phyloP scores from a whole-genome alignment of 2,888 invertebrate species.

The Harpalus rufipes region DNA sequence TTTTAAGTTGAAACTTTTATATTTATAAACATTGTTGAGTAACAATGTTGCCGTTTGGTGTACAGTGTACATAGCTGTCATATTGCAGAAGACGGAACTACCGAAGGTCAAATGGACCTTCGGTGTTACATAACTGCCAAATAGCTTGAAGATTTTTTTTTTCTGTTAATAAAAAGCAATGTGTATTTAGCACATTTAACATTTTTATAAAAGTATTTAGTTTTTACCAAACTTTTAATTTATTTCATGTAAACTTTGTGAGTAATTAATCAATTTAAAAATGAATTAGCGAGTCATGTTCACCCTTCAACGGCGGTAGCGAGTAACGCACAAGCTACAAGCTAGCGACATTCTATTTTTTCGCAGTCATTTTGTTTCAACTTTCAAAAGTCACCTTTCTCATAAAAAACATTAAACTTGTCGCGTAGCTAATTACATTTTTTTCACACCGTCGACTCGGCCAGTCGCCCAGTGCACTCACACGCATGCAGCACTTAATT shows the following conservation, averaged over 20 bases:
- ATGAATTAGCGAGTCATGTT: constrained; percentile 34
- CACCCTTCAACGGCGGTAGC: constrained; percentile 9
- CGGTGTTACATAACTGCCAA: too few relatives aligned
- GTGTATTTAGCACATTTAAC: background rate
- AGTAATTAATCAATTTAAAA: constrained; percentile 56
- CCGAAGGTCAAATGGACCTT: too few relatives aligned
- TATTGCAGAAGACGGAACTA: too few relatives aligned
- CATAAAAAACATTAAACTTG: constrained; percentile 61
- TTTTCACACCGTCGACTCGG: constrained; percentile 59
- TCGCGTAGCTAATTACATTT: constrained; percentile 53
- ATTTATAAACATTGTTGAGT: too few relatives aligned
- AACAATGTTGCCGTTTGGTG: too few relatives aligned
- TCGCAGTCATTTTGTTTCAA: constrained; percentile 50
- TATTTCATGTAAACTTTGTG: constrained; percentile 32
- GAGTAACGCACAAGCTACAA: constrained; percentile 19
- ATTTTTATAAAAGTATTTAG: constrained; percentile 12
- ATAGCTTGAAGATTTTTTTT: too few relatives aligned
- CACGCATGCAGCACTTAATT: constrained; percentile 25
- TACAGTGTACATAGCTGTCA: too few relatives aligned
- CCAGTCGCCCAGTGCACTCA: constrained; percentile 37
- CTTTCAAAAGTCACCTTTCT: constrained; percentile 61
- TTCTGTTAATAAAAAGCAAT: background rate
- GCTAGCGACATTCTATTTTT: constrained; percentile 46
- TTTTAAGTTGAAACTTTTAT: too few relatives aligned
- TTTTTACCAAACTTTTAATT: background rate